phyloP scores from a whole-genome alignment of 2,888 invertebrate species.

The Coremacera marginata region DNA sequence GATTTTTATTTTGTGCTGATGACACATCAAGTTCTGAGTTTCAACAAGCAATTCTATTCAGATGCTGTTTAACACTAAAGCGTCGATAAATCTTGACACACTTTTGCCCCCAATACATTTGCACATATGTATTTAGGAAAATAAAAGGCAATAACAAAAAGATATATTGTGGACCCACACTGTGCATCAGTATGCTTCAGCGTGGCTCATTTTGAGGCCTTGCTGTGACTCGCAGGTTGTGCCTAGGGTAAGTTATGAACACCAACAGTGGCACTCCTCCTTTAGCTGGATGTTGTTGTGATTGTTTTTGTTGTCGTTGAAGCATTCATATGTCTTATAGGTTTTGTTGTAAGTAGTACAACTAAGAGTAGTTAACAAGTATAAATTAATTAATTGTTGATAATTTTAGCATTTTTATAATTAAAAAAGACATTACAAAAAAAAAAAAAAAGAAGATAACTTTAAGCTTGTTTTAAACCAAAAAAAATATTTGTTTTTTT shows the following conservation, averaged over 20 bases:
- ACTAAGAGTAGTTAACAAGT: too few species aligned
- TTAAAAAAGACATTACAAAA: too few species aligned
- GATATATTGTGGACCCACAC: background rate
- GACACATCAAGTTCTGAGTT: too few species aligned
- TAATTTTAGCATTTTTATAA: too few species aligned
- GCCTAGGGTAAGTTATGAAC: too few species aligned
- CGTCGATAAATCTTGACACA: conserved; percentile 4
- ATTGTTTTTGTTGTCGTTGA: background rate
- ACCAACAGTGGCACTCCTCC: background rate
- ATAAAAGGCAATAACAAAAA: background rate
- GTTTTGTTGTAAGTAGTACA: too few species aligned
- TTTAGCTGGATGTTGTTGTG: background rate
- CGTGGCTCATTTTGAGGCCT: background rate
- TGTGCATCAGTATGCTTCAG: background rate
- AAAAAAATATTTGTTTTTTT: too few species aligned
- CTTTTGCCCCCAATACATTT: background rate
- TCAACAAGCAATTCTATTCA: too few species aligned
- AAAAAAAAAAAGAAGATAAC: too few species aligned
- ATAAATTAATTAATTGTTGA: too few species aligned
- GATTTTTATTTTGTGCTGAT: too few species aligned
- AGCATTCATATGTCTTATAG: background rate
- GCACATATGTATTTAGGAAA: background rate
- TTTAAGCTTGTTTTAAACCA: too few species aligned
- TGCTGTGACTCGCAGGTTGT: background rate
- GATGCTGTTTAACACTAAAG: background rate